phyloP scores from a whole-genome alignment of 2,113 vertebrate genomes.

The Synodontis membranacea region DNA sequence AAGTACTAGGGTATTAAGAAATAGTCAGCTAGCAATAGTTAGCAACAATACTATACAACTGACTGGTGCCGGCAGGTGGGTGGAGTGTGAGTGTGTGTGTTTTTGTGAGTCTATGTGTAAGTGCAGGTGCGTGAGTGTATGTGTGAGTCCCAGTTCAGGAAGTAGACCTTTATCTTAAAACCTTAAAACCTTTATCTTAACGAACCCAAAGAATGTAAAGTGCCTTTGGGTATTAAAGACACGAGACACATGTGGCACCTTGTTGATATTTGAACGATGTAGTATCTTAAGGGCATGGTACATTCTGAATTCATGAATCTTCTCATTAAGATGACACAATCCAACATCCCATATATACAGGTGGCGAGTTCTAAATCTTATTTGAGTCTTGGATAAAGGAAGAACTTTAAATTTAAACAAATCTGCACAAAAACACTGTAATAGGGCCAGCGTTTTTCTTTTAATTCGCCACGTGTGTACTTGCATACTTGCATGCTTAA shows the following conservation, averaged over 20 bases:
- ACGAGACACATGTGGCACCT: not conserved
- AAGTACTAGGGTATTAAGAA: too few species aligned
- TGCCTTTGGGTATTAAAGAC: slow-evolving; percentile 7
- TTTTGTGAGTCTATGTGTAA: too few species aligned
- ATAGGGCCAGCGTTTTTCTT: not conserved
- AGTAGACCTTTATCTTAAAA: too few species aligned
- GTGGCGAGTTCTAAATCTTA: not conserved
- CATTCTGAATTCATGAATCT: not conserved
- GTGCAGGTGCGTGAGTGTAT: too few species aligned
- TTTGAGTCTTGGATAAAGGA: not conserved
- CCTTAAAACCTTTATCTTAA: too few species aligned
- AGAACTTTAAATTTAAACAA: not conserved
- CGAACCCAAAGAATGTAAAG: slow-evolving; percentile 3
- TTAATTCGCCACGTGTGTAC: not conserved
- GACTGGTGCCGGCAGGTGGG: too few species aligned
- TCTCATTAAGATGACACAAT: not conserved
- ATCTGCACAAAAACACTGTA: not conserved
- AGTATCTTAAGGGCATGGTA: not conserved
- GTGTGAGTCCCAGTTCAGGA: too few species aligned
- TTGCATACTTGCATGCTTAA: not conserved
- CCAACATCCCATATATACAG: not conserved
- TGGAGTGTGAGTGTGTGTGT: too few species aligned
- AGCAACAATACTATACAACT: too few species aligned
- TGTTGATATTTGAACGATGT: slow-evolving; percentile 1
- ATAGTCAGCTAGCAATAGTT: too few species aligned